Conservation (phyloP, 2,888 invertebrate genomes). For the Diarsia dahlii region DNA sequence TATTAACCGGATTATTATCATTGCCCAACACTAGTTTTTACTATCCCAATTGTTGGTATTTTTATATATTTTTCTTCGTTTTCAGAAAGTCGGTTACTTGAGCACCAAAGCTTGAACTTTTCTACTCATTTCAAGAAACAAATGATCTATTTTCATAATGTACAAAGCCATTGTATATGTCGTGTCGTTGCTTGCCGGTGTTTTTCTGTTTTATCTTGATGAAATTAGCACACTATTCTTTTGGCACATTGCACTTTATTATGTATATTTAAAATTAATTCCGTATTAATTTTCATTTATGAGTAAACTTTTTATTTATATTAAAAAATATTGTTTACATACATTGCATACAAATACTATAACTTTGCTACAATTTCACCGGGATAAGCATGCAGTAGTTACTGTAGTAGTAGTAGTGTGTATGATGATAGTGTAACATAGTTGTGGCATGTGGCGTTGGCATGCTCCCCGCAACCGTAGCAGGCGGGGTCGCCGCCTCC, state of each 20-base stretch:
- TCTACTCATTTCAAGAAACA: conserved; percentile 18
- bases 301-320: too few relatives aligned
- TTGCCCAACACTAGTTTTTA: too few relatives aligned
- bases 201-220: conserved; percentile 71
- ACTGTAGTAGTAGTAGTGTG: conserved; percentile 73
- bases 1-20: too few relatives aligned
- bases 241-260: conserved; percentile 9
- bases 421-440: conserved; percentile 73
- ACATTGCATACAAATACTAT: not conserved
- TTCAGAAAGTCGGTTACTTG: conserved; percentile 38
- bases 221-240: conserved; percentile 54
- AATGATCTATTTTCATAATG: conserved; percentile 26
- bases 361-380: conserved; percentile 63
- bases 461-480: conserved; percentile 87
- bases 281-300: not conserved
- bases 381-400: conserved; percentile 76
- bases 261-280: not conserved
- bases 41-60: conserved; percentile 13
- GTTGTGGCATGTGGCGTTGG: conserved; percentile 88
- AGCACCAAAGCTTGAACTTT: conserved; percentile 43
- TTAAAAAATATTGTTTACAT: not conserved
- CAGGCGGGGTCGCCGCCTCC: conserved; percentile 76
- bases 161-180: conserved; percentile 79
- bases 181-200: conserved; percentile 72
- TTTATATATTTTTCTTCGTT: conserved; percentile 39